These are phyloP conservation scores for Amblyjoppa proteus DNA, from an alignment of 2,888 invertebrate species.

Conservation along the genomic window DNA sequence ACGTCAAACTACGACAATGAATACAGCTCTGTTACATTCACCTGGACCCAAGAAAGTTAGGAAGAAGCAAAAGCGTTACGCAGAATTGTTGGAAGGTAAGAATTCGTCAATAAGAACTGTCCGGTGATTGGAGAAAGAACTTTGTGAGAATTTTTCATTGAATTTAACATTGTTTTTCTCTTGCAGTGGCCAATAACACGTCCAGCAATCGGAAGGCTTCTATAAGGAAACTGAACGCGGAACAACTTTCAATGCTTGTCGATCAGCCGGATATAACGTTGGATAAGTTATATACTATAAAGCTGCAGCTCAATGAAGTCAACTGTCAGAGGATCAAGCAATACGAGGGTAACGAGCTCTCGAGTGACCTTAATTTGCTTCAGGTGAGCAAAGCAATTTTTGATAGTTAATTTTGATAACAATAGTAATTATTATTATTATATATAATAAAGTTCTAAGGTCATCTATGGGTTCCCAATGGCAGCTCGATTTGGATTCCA, in stretches of 20 bases:
- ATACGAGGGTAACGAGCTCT: constrained; percentile 33
- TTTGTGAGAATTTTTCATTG: constrained; percentile 24
- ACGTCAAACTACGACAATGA: constrained; percentile 74
- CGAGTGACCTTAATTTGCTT: constrained; percentile 23
- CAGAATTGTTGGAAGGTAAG: constrained; percentile 90
- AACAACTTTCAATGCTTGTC: constrained; percentile 89
- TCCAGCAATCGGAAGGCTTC: constrained; percentile 89
- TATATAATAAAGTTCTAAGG: too few relatives aligned
- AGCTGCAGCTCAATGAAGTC: background rate
- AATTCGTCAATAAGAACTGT: background rate
- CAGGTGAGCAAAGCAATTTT: constrained; percentile 26
- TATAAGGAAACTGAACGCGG: constrained; percentile 89
- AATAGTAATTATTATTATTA: background rate
- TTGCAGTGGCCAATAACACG: constrained; percentile 88
- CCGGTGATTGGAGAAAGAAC: background rate
- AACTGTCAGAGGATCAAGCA: constrained; percentile 29
- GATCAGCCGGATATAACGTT: constrained; percentile 86
- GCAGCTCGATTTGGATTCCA: too few relatives aligned
- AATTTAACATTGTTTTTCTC: constrained; percentile 37
- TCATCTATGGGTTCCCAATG: too few relatives aligned
- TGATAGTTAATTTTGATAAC: background rate
- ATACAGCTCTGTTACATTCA: constrained; percentile 76
- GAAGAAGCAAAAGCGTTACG: constrained; percentile 87
- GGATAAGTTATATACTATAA: constrained; percentile 87
- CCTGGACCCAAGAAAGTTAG: constrained; percentile 85